phyloP scores from a whole-genome alignment of 2,797 vertebrate genomes.

The Sebastes minor region DNA sequence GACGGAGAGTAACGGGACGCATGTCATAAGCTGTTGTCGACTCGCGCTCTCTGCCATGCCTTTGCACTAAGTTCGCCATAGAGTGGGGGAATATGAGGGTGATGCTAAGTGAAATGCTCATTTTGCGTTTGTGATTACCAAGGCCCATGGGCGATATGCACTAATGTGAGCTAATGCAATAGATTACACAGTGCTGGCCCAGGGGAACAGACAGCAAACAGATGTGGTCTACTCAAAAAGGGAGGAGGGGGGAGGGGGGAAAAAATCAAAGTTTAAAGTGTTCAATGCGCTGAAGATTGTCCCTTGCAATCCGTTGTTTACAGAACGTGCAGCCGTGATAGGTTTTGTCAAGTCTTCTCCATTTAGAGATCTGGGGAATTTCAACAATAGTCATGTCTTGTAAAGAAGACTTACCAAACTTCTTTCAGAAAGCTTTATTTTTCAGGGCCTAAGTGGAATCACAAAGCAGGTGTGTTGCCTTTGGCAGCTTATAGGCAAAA shows the following conservation, averaged over 20 bases:
- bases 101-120: slow-evolving; percentile 89
- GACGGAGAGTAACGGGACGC: slow-evolving; percentile 58
- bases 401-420: not conserved
- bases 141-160: slow-evolving; percentile 88
- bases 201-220: slow-evolving; percentile 81
- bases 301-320: slow-evolving; percentile 71
- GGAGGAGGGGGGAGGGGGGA: slow-evolving; percentile 1
- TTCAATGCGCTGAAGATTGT: slow-evolving; percentile 79
- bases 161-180: slow-evolving; percentile 92
- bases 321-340: slow-evolving; percentile 52
- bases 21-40: slow-evolving; percentile 72
- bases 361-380: slow-evolving; percentile 14
- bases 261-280: slow-evolving; percentile 73
- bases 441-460: not conserved
- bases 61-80: slow-evolving; percentile 71
- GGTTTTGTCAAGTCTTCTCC: slow-evolving; percentile 50
- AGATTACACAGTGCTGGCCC: slow-evolving; percentile 85
- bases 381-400: slow-evolving; percentile 24
- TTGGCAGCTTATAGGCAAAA: slow-evolving; percentile 12
- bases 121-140: slow-evolving; percentile 87
- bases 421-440: not conserved
- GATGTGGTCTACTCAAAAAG: slow-evolving; percentile 79
- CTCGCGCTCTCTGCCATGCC: slow-evolving; percentile 56
- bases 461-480: slow-evolving; percentile 28
- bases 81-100: slow-evolving; percentile 76